These are phyloP conservation scores for Enteromius thamalakanensis DNA, from an alignment of 2,797 vertebrate species.

Conservation along the genomic window DNA sequence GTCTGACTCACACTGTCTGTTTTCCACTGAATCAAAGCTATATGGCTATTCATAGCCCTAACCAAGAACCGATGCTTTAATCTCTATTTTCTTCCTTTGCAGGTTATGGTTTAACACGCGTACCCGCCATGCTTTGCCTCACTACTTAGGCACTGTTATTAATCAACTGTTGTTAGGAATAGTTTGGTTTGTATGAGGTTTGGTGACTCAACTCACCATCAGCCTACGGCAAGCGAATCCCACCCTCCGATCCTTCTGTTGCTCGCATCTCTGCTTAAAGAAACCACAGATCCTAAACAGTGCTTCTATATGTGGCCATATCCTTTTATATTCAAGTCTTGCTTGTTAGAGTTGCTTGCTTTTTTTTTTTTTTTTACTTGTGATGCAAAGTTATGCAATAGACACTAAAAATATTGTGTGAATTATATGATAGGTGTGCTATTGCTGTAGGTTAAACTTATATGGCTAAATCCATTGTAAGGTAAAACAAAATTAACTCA, in stretches of 20 bases:
- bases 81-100: not conserved
- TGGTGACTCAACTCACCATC: constrained; percentile 9
- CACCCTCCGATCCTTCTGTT: not conserved
- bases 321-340: constrained; percentile 1
- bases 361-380: not conserved
- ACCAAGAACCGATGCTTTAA: constrained; percentile 12
- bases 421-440: no score
- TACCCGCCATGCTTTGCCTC: not conserved
- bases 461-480: not conserved
- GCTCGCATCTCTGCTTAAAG: not conserved
- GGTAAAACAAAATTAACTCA: not conserved
- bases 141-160: not conserved
- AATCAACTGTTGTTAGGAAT: constrained; percentile 11
- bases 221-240: not conserved
- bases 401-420: not conserved
- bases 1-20: constrained; percentile 33
- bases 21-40: constrained; percentile 37
- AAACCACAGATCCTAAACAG: not conserved
- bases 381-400: not conserved
- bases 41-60: constrained; percentile 32
- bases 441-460: not conserved
- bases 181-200: not conserved
- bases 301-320: not conserved
- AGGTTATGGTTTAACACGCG: not conserved
- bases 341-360: not conserved